phyloP scores from a whole-genome alignment of 1,140 invertebrate genomes.

The Delia radicum region DNA sequence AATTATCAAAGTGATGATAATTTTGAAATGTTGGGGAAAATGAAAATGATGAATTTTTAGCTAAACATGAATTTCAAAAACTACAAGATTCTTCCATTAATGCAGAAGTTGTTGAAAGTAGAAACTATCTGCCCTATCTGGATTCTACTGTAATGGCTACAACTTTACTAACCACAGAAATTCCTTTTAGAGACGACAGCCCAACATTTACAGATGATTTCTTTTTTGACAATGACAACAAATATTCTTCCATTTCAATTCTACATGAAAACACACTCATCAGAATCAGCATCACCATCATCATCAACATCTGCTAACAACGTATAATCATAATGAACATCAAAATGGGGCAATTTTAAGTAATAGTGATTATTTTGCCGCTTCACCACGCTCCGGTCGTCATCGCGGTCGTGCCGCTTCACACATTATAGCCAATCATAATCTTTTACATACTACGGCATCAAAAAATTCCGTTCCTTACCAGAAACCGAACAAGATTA shows the following conservation, averaged over 20 bases:
- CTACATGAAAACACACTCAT: too few species aligned
- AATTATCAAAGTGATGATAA: conserved; percentile 42
- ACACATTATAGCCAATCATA: conserved; percentile 26
- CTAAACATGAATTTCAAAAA: not conserved
- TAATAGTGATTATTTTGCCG: conserved; percentile 15
- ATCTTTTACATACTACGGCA: not conserved
- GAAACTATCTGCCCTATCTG: too few species aligned
- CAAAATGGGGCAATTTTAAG: too few species aligned
- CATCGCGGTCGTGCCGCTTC: conserved; percentile 41
- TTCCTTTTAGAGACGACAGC: not conserved
- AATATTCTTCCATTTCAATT: too few species aligned
- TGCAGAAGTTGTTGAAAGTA: too few species aligned
- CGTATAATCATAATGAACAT: too few species aligned
- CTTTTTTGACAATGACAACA: not conserved
- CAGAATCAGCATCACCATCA: not conserved
- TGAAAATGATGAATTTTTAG: not conserved
- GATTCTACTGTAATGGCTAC: too few species aligned
- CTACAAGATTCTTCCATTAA: too few species aligned
- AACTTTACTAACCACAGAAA: not conserved
- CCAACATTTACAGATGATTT: not conserved
- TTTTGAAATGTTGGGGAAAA: conserved; percentile 30
- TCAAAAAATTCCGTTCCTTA: conserved; percentile 44
- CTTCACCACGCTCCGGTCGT: conserved; percentile 41
- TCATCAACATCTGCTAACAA: not conserved
- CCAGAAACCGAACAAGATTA: conserved; percentile 42